phyloP scores from a whole-genome alignment of 1,140 invertebrate species.

The Procambarus virginalis region DNA sequence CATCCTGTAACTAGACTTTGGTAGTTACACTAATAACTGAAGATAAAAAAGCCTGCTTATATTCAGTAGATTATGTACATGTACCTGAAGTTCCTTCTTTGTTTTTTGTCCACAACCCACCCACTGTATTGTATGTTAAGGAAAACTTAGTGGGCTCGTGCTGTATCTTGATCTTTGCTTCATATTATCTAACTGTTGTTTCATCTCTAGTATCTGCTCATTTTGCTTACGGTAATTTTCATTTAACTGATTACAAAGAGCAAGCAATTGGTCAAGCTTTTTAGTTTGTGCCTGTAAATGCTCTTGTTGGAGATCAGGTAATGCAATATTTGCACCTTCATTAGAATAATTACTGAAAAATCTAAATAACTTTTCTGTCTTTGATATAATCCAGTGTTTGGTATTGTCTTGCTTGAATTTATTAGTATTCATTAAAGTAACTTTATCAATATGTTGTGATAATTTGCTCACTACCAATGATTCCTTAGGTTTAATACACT shows the following conservation, averaged over 20 bases:
- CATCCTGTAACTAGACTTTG: too few species aligned
- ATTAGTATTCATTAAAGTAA: neutral
- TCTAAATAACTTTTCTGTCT: neutral
- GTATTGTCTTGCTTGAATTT: neutral
- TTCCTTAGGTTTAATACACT: neutral
- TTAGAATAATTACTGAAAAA: neutral
- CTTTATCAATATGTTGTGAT: neutral
- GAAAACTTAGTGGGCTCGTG: too few species aligned
- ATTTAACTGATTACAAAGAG: constrained; percentile 24
- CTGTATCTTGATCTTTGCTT: neutral
- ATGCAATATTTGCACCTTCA: neutral
- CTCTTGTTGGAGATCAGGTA: neutral
- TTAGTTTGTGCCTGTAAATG: neutral
- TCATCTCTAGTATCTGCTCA: constrained; percentile 9
- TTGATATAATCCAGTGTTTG: neutral
- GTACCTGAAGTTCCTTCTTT: too few species aligned
- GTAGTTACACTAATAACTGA: too few species aligned
- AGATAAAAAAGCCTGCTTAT: too few species aligned
- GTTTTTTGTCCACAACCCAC: too few species aligned
- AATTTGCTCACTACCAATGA: neutral
- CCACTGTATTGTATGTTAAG: too few species aligned
- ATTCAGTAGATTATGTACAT: too few species aligned
- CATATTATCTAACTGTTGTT: constrained; percentile 6
- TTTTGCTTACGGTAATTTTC: constrained; percentile 18
- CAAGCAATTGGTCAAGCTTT: constrained; percentile 6